Percentiles rank a stretch among this genome's conserved stretches.
Evolutionary conservation across 2,888 invertebrate genomes (phyloP).

Genomic region (Eilema griseolum): DNA sequence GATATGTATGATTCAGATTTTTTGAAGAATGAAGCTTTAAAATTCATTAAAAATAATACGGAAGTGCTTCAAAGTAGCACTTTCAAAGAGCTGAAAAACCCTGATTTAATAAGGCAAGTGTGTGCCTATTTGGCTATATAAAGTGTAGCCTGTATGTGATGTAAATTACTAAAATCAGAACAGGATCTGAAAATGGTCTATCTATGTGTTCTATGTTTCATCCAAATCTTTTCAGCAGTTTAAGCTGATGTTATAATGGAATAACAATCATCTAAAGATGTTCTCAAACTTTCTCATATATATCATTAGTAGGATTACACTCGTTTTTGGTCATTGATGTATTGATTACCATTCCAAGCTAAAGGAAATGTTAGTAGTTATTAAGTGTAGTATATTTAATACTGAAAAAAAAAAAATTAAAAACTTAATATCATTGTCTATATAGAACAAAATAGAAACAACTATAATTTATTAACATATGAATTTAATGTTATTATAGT

Average conservation of each 20-base stretch:
- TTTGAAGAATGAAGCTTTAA: conserved; percentile 68
- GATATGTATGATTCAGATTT: conserved; percentile 73
- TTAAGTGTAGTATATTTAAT: no score
- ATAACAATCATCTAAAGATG: no score
- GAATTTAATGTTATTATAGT: conserved; percentile 2
- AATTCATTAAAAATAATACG: conserved; percentile 73
- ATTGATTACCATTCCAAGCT: no score
- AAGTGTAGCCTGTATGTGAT: not conserved
- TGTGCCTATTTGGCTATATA: conserved; percentile 66
- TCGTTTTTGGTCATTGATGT: no score
- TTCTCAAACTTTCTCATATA: no score
- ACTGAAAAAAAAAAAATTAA: no score
- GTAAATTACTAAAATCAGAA: not conserved
- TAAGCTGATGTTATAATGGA: no score
- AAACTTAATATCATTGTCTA: not conserved
- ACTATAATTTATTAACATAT: not conserved
- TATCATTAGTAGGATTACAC: no score
- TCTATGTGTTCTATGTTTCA: no score
- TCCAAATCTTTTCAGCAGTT: no score
- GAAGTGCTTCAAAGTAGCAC: conserved; percentile 59
- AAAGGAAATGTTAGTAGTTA: no score
- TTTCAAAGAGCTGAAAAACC: conserved; percentile 72
- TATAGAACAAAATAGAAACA: not conserved
- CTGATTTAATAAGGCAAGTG: conserved; percentile 68
- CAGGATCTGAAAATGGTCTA: no score